phyloP scores from a whole-genome alignment of 1,140 invertebrate species.

The Gonatopus flavifemur region DNA sequence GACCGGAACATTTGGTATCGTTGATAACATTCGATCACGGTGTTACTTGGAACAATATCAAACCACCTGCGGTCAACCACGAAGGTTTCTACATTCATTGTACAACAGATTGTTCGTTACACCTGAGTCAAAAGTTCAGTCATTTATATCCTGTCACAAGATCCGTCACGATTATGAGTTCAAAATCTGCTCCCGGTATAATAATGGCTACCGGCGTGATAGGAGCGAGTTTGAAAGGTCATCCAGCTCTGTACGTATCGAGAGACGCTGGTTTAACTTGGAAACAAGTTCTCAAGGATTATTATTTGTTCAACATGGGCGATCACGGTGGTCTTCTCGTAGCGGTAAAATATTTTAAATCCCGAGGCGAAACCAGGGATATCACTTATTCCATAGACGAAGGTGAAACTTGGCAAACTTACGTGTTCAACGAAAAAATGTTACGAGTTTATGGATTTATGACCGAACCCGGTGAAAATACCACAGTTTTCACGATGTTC shows the following conservation, averaged over 20 bases:
- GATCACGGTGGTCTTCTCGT: conserved; percentile 88
- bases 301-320: conserved; percentile 86
- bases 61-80: conserved; percentile 68
- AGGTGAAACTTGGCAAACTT: conserved; percentile 76
- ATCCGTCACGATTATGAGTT: conserved; percentile 80
- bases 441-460: conserved; percentile 82
- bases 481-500: conserved; percentile 89
- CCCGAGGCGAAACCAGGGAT: conserved; percentile 71
- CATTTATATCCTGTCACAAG: conserved; percentile 78
- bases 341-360: conserved; percentile 79
- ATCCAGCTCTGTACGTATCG: conserved; percentile 80
- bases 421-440: conserved; percentile 71
- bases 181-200: conserved; percentile 83
- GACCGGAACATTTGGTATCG: conserved; percentile 73
- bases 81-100: conserved; percentile 69
- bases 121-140: conserved; percentile 83
- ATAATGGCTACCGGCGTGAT: conserved; percentile 84
- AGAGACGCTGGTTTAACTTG: conserved; percentile 83
- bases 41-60: conserved; percentile 75
- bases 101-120: conserved; percentile 74
- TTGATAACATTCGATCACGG: conserved; percentile 90
- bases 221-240: conserved; percentile 76
- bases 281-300: conserved; percentile 79
- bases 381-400: conserved; percentile 85
- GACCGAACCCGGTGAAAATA: conserved; percentile 90